Evolutionary conservation across 1,140 invertebrate genomes (phyloP).

Genomic region (Diprion similis): DNA sequence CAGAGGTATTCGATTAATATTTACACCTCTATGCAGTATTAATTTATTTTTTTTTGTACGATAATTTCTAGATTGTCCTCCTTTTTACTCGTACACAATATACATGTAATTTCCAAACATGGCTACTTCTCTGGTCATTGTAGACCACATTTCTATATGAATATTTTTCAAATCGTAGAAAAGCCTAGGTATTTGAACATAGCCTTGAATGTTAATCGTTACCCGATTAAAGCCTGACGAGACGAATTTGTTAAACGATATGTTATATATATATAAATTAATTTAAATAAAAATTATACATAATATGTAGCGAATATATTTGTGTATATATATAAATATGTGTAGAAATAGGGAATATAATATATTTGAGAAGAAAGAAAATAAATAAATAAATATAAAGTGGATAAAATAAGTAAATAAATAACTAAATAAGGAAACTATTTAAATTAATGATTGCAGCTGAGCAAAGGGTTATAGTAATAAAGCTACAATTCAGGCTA

Average conservation of each 20-base stretch:
- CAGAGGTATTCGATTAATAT: not conserved
- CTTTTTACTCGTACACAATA: conserved; percentile 12
- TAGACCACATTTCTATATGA: conserved; percentile 6
- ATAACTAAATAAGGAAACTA: conserved; percentile 19
- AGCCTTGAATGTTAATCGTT: not conserved
- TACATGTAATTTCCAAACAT: conserved; percentile 8
- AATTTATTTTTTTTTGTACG: not conserved
- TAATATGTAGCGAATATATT: conserved; percentile 39
- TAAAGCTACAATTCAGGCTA: conserved; percentile 26
- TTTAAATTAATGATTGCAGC: conserved; percentile 41
- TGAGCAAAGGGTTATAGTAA: conserved; percentile 23
- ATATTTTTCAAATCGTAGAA: conserved; percentile 19
- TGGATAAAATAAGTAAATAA: conserved; percentile 34
- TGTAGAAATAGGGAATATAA: conserved; percentile 33
- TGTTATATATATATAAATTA: not conserved
- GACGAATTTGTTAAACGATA: conserved; percentile 2
- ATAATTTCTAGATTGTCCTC: conserved; percentile 20
- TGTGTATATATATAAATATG: conserved; percentile 43
- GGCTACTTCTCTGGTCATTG: conserved; percentile 5
- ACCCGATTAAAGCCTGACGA: conserved; percentile 5
- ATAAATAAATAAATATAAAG: conserved; percentile 28
- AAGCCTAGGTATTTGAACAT: conserved; percentile 15
- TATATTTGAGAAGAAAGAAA: conserved; percentile 34
- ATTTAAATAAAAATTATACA: not conserved
- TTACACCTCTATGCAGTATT: not conserved